phyloP scores from a whole-genome alignment of 2,113 vertebrate genomes.

The Carettochelys insculpta region DNA sequence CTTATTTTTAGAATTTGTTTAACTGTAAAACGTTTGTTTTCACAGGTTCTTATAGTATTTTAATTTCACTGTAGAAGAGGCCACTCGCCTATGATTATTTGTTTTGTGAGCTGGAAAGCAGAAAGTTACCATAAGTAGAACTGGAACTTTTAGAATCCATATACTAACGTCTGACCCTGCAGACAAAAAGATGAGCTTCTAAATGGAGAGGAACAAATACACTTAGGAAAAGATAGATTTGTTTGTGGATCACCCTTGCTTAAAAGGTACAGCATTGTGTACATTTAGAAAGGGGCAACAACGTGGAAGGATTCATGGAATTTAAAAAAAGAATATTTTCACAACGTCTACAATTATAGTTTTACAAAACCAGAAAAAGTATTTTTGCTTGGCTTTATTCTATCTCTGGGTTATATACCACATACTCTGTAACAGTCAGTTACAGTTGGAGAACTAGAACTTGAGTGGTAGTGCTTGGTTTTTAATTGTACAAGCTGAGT shows the following conservation, averaged over 20 bases:
- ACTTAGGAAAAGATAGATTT: background rate
- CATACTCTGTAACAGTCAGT: background rate
- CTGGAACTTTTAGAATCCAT: background rate
- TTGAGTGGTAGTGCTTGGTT: background rate
- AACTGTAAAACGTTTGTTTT: background rate
- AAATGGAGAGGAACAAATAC: background rate
- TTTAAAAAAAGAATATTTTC: background rate
- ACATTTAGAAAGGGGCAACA: background rate
- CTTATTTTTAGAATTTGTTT: background rate
- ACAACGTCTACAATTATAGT: background rate
- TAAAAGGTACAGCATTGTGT: background rate
- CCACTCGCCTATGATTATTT: background rate
- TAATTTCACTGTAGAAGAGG: background rate
- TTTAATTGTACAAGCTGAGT: background rate
- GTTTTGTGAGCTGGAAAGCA: background rate
- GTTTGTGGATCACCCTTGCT: fast-evolving
- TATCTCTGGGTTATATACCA: background rate
- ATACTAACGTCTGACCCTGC: background rate
- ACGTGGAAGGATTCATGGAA: background rate
- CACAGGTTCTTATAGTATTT: background rate
- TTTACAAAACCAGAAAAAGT: background rate
- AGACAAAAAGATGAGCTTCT: background rate
- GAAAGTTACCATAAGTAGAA: background rate
- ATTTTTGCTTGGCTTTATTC: background rate
- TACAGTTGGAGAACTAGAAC: background rate